Percentiles rank a stretch among this genome's conserved stretches.
Evolutionary conservation across 2,797 vertebrate genomes (phyloP).

Genomic region (Kryptolebias ocellatus): DNA sequence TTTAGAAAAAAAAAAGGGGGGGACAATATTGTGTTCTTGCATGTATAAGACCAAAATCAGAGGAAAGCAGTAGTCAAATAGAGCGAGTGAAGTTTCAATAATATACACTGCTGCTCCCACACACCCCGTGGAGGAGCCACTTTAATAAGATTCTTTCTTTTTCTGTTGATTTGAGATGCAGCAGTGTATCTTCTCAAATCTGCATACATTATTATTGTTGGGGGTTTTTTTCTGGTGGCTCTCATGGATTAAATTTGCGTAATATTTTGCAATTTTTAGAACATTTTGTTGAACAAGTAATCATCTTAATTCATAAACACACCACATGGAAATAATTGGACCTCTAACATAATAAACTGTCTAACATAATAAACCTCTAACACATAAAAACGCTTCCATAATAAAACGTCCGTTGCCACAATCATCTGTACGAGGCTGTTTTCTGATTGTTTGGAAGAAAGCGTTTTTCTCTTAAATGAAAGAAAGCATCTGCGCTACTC

Average conservation of each 20-base stretch:
- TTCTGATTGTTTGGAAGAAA: too few relatives aligned
- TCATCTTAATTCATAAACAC: slow-evolving; percentile 9
- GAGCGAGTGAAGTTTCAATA: slow-evolving; percentile 29
- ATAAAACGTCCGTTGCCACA: too few relatives aligned
- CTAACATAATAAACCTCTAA: too few relatives aligned
- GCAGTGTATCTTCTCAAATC: slow-evolving; percentile 4
- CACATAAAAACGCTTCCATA: too few relatives aligned
- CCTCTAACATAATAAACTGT: too few relatives aligned
- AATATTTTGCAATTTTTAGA: too few relatives aligned
- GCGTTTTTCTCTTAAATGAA: too few relatives aligned
- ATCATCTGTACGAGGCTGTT: too few relatives aligned
- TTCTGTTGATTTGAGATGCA: slow-evolving; percentile 7
- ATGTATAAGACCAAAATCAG: slow-evolving; percentile 32
- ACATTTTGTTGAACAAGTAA: neutral
- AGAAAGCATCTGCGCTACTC: neutral
- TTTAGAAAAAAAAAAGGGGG: slow-evolving; percentile 15
- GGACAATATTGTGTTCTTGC: slow-evolving; percentile 32
- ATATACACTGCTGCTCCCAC: slow-evolving; percentile 25
- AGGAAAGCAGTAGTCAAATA: slow-evolving; percentile 25
- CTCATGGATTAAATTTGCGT: too few relatives aligned
- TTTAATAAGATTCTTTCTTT: slow-evolving; percentile 19
- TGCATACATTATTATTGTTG: neutral
- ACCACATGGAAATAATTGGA: neutral
- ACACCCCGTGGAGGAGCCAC: slow-evolving; percentile 17
- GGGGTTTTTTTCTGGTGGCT: neutral